phyloP scores from a whole-genome alignment of 2,888 invertebrate genomes.

The Lepidochrysops patricia region DNA sequence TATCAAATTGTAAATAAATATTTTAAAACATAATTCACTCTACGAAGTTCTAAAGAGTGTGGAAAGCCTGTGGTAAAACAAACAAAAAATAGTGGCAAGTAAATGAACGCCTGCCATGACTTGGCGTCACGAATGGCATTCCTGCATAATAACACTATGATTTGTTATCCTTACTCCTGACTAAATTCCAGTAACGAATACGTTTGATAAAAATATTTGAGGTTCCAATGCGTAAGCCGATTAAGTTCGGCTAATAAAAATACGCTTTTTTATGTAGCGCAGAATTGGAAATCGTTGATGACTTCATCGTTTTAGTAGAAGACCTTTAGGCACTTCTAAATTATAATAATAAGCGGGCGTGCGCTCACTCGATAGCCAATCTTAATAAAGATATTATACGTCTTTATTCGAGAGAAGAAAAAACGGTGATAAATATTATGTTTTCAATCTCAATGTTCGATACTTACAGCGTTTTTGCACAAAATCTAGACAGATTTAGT shows the following conservation, averaged over 20 bases:
- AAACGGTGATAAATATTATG: not conserved
- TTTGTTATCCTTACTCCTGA: conserved; percentile 50
- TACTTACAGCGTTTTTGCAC: not conserved
- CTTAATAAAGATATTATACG: conserved; percentile 74
- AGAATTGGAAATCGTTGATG: conserved; percentile 40
- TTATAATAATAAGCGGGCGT: conserved; percentile 73
- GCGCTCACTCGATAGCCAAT: conserved; percentile 57
- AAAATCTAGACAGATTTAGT: not conserved
- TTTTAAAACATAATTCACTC: not conserved
- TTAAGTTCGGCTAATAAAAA: conserved; percentile 8
- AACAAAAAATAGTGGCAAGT: conserved; percentile 47
- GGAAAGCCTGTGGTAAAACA: conserved; percentile 15
- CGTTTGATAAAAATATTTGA: conserved; percentile 12
- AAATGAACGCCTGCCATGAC: conserved; percentile 53
- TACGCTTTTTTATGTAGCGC: not conserved
- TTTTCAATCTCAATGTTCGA: not conserved
- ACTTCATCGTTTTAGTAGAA: conserved; percentile 60
- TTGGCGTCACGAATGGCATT: conserved; percentile 63
- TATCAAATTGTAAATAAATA: too few relatives aligned
- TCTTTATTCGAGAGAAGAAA: conserved; percentile 54
- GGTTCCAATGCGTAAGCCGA: conserved; percentile 7
- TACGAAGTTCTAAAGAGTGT: not conserved
- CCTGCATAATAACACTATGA: conserved; percentile 66
- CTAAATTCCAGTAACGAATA: conserved; percentile 26
- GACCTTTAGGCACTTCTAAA: conserved; percentile 70